Conservation (phyloP, 2,113 vertebrate genomes). For the Salvelinus fontinalis region DNA sequence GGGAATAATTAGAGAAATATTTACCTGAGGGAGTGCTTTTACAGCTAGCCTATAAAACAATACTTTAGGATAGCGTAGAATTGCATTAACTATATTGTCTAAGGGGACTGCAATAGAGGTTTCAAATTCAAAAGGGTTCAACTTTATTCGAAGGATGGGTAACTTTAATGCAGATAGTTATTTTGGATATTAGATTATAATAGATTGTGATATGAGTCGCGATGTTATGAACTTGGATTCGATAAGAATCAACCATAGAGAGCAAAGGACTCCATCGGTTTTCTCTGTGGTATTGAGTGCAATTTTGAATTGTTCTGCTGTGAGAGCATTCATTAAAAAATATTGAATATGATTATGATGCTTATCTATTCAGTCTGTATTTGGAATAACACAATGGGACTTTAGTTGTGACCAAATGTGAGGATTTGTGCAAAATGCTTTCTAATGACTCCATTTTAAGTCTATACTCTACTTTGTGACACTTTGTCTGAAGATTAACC, state of each 20-base stretch:
- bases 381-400: background rate
- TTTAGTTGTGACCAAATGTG: background rate
- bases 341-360: background rate
- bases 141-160: background rate
- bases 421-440: background rate
- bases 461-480: slow-evolving; percentile 11
- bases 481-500: slow-evolving; percentile 22
- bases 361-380: background rate
- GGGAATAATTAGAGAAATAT: background rate
- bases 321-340: background rate
- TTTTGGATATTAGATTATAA: background rate
- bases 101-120: background rate
- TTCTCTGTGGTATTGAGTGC: background rate
- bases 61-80: background rate
- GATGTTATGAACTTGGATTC: background rate
- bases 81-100: background rate
- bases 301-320: background rate
- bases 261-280: background rate
- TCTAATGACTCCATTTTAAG: background rate
- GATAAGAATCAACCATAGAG: background rate
- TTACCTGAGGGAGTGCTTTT: background rate
- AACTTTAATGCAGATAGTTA: background rate
- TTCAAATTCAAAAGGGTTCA: background rate
- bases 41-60: background rate
- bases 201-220: background rate